These are phyloP conservation scores for Decapterus maruadsi DNA, from an alignment of 2,797 vertebrate genomes.

Conservation along the genomic window DNA sequence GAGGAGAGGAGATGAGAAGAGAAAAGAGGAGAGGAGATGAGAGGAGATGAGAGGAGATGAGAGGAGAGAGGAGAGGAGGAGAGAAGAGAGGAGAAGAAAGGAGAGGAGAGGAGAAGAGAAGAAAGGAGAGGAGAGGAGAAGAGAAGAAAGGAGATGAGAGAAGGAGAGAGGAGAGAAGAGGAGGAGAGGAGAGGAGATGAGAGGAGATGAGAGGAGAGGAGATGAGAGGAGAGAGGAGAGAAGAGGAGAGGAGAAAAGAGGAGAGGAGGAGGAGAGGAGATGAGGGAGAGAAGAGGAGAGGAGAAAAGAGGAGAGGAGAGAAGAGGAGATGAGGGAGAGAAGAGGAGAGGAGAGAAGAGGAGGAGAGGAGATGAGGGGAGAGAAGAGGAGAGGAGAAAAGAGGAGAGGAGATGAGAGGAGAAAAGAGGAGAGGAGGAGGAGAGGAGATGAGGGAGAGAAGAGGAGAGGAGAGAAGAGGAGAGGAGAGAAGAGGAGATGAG, in stretches of 20 bases:
- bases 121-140: no score
- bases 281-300: background rate
- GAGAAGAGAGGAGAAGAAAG: background rate
- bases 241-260: no score
- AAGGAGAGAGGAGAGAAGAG: background rate
- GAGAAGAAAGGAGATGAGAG: background rate
- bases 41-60: background rate
- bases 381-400: background rate
- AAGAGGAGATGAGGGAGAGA: background rate
- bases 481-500: background rate
- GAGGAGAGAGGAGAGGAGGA: background rate
- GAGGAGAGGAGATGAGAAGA: no score
- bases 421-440: background rate
- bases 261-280: background rate
- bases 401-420: background rate
- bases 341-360: background rate
- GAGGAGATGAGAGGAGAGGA: no score
- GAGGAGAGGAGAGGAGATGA: no score
- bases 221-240: background rate
- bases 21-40: background rate
- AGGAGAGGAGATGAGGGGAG: background rate
- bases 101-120: background rate
- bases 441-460: no score
- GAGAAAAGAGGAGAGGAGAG: background rate
- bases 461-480: background rate